Percentiles rank a stretch among this genome's conserved stretches.
Conservation (phyloP, 2,113 vertebrate species). For the Toxostoma redivivum region DNA sequence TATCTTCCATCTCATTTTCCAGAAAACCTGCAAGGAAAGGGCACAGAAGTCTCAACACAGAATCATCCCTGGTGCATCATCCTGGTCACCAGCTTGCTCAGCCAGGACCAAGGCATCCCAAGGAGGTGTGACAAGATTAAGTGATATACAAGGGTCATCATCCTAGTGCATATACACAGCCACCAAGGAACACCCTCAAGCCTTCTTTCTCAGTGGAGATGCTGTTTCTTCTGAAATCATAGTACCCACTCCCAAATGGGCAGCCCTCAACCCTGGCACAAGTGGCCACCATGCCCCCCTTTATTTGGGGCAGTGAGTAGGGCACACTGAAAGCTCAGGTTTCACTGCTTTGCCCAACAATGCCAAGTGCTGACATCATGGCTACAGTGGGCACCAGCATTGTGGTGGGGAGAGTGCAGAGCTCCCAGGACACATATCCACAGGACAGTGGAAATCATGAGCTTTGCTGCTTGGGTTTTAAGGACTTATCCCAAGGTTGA, state of each 20-base stretch:
- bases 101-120: background rate
- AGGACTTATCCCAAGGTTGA: background rate
- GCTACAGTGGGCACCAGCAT: rapidly evolving
- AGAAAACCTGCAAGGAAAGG: conserved; percentile 72
- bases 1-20: conserved; percentile 76
- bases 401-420: background rate
- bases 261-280: background rate
- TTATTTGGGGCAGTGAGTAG: background rate
- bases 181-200: background rate
- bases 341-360: background rate
- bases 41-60: background rate
- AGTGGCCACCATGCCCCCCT: too few relatives aligned
- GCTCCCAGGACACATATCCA: background rate
- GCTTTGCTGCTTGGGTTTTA: background rate
- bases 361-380: background rate
- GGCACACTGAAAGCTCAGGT: background rate
- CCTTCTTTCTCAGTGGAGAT: background rate
- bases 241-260: background rate
- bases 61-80: background rate
- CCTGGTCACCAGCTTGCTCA: background rate
- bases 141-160: background rate
- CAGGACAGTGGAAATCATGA: rapidly evolving
- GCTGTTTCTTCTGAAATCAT: background rate
- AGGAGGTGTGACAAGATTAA: background rate
- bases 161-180: background rate